phyloP scores from a whole-genome alignment of 2,888 invertebrate species.

The Drosophila paramelanica region DNA sequence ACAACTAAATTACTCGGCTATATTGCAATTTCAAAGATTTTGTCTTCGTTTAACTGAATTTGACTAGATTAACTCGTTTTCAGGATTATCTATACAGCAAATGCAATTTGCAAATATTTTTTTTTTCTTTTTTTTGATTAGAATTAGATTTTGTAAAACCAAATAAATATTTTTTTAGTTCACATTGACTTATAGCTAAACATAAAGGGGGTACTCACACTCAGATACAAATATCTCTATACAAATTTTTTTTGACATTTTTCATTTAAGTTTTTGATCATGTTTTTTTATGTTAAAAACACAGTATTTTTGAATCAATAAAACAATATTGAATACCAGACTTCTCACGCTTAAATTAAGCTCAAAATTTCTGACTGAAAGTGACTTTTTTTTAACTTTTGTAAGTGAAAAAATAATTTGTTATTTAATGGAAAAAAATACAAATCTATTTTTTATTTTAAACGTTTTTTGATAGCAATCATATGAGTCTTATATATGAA shows the following conservation, averaged over 20 bases:
- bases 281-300: too few species aligned
- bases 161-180: neutral
- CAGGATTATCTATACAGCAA: conserved; percentile 1
- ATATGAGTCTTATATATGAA: too few species aligned
- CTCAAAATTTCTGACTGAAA: too few species aligned
- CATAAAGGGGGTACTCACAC: neutral
- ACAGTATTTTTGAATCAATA: too few species aligned
- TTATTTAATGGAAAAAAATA: too few species aligned
- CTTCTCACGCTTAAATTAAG: too few species aligned
- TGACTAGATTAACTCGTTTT: conserved; percentile 65
- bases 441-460: too few species aligned
- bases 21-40: conserved; percentile 60
- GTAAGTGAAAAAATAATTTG: too few species aligned
- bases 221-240: neutral
- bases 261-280: too few species aligned
- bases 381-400: too few species aligned
- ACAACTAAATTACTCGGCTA: conserved; percentile 63
- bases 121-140: neutral
- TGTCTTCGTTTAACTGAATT: conserved; percentile 41
- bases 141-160: conserved; percentile 2
- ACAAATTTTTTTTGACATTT: neutral
- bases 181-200: neutral
- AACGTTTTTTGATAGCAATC: too few species aligned
- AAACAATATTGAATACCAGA: too few species aligned
- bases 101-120: neutral